Percentiles rank a stretch among this genome's conserved stretches.
These are phyloP conservation scores for Ganaspis brasiliensis DNA, from an alignment of 2,888 invertebrate genomes.

Conservation along the genomic window DNA sequence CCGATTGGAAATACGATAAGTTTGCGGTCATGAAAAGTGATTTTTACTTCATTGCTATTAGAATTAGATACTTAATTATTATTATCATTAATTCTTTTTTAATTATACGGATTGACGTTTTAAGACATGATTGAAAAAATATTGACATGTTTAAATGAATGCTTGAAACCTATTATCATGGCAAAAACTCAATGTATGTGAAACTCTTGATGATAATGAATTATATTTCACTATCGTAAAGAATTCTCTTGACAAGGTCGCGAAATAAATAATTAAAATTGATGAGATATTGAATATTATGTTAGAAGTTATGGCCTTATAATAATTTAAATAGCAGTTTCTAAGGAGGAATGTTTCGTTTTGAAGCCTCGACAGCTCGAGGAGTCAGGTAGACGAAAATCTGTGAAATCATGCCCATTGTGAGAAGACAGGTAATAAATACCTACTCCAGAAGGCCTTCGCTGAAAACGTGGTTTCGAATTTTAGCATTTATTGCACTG, in stretches of 20 bases:
- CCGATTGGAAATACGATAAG: too few relatives aligned
- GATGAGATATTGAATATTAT: conserved; percentile 31
- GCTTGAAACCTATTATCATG: too few relatives aligned
- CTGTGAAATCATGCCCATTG: conserved; percentile 63
- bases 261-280: conserved; percentile 18
- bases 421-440: conserved; percentile 64
- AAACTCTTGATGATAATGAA: neutral
- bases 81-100: too few relatives aligned
- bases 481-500: conserved; percentile 46
- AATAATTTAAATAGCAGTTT: conserved; percentile 38
- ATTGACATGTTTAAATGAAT: too few relatives aligned
- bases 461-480: conserved; percentile 37
- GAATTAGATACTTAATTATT: too few relatives aligned
- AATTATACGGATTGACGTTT: too few relatives aligned
- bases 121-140: too few relatives aligned
- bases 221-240: neutral
- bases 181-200: neutral
- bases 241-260: neutral
- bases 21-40: too few relatives aligned
- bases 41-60: too few relatives aligned
- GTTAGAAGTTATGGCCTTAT: conserved; percentile 24
- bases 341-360: conserved; percentile 37
- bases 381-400: conserved; percentile 59
- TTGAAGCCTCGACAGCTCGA: conserved; percentile 22
- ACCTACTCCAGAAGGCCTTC: conserved; percentile 55